Evolutionary conservation across 2,797 vertebrate genomes (phyloP).

Genomic region (Etheostoma nigrum): DNA sequence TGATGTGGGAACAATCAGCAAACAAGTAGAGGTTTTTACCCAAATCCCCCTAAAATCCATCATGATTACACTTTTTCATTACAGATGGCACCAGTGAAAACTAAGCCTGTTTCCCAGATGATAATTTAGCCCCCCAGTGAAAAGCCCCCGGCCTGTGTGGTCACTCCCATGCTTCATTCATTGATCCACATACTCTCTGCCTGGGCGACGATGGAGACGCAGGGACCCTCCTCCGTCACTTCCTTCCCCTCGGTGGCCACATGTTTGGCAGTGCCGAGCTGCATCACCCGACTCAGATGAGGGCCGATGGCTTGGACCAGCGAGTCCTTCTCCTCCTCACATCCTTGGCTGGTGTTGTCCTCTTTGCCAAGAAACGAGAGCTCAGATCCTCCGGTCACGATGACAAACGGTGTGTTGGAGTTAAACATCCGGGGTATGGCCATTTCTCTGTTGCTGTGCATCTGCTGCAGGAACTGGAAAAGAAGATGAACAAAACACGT

Average conservation of each 20-base stretch:
- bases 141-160: not conserved
- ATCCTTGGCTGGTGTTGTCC: conserved; percentile 16
- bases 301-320: conserved; percentile 65
- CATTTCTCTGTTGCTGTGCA: conserved; percentile 58
- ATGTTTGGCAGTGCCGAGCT: conserved; percentile 90
- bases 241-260: conserved; percentile 71
- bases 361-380: conserved; percentile 61
- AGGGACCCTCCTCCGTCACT: conserved; percentile 55
- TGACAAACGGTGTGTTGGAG: conserved; percentile 69
- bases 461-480: conserved; percentile 5
- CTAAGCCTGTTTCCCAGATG: too few relatives aligned
- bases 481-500: conserved; percentile 8
- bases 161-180: not conserved
- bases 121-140: too few relatives aligned
- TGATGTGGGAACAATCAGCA: too few relatives aligned
- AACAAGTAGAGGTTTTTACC: not conserved
- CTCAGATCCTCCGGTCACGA: conserved; percentile 57
- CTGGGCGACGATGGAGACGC: conserved; percentile 90
- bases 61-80: not conserved
- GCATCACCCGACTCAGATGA: conserved; percentile 82
- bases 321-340: conserved; percentile 57
- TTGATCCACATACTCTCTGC: conserved; percentile 86
- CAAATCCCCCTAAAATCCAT: not conserved
- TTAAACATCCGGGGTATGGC: conserved; percentile 73
- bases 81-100: not conserved